These are phyloP conservation scores for Rhinolophus sinicus DNA, from an alignment of 2,113 vertebrate genomes.

Conservation along the genomic window DNA sequence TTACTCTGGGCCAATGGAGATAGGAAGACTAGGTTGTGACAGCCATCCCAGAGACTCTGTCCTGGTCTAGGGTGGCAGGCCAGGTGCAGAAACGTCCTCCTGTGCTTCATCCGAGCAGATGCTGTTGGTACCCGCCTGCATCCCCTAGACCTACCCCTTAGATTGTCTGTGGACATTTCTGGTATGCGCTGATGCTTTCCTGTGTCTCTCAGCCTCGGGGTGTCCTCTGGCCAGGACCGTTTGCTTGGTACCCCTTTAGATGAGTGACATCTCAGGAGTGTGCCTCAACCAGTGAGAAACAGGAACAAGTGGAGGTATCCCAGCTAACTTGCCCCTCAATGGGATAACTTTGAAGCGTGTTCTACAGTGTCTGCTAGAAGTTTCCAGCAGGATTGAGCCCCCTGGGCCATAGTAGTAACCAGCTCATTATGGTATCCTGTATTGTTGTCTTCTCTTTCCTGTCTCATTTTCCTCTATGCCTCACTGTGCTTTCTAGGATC, in stretches of 20 bases:
- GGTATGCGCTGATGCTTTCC: background rate
- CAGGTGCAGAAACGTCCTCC: background rate
- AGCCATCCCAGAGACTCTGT: background rate
- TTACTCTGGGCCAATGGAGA: background rate
- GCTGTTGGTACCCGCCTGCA: background rate
- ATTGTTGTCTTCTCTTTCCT: background rate
- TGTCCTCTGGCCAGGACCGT: background rate
- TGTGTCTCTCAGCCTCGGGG: background rate
- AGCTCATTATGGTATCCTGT: fast-evolving
- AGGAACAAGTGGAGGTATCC: background rate
- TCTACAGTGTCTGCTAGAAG: background rate
- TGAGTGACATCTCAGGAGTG: background rate
- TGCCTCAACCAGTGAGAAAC: background rate
- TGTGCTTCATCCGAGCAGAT: background rate
- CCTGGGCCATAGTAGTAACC: background rate
- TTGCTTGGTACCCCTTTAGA: background rate
- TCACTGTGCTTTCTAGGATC: background rate
- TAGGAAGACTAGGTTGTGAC: background rate
- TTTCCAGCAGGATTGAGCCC: fast-evolving
- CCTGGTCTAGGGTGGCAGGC: background rate
- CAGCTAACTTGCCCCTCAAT: background rate
- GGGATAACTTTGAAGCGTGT: background rate
- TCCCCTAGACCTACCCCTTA: no score
- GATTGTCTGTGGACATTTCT: background rate
- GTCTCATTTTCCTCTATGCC: background rate